phyloP scores from a whole-genome alignment of 2,888 invertebrate genomes.

The Eurois occulta region DNA sequence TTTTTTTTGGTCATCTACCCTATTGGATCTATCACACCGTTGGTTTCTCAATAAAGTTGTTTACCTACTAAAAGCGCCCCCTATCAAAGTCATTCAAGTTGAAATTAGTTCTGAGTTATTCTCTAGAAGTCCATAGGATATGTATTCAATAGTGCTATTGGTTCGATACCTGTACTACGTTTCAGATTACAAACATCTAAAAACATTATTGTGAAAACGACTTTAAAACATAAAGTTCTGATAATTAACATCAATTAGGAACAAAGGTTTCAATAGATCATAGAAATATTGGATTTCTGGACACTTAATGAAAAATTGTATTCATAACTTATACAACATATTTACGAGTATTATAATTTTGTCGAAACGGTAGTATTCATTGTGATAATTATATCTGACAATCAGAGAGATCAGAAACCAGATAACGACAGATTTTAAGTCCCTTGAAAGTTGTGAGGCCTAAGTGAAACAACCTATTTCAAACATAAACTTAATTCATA shows the following conservation, averaged over 20 bases:
- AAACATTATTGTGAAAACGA: background rate
- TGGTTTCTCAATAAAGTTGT: background rate
- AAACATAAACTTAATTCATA: slow-evolving; percentile 1
- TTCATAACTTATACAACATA: background rate
- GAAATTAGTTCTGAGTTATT: background rate
- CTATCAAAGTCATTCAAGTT: background rate
- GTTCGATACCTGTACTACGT: background rate
- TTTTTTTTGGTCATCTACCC: no score
- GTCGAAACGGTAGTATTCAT: background rate
- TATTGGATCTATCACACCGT: background rate
- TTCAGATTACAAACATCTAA: background rate
- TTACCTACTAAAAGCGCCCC: background rate
- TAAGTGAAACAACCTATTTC: slow-evolving; percentile 19
- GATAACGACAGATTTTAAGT: background rate
- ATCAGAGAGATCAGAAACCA: background rate
- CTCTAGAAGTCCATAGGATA: background rate
- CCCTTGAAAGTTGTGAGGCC: slow-evolving; percentile 6
- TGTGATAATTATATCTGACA: background rate
- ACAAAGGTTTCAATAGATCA: background rate
- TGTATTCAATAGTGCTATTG: background rate
- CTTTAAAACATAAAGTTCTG: background rate
- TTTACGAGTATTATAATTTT: background rate
- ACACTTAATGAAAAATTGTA: background rate
- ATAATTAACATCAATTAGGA: background rate
- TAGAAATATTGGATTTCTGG: background rate